Conservation (phyloP, 2,113 vertebrate genomes). For the Apodemus speciosus region DNA sequence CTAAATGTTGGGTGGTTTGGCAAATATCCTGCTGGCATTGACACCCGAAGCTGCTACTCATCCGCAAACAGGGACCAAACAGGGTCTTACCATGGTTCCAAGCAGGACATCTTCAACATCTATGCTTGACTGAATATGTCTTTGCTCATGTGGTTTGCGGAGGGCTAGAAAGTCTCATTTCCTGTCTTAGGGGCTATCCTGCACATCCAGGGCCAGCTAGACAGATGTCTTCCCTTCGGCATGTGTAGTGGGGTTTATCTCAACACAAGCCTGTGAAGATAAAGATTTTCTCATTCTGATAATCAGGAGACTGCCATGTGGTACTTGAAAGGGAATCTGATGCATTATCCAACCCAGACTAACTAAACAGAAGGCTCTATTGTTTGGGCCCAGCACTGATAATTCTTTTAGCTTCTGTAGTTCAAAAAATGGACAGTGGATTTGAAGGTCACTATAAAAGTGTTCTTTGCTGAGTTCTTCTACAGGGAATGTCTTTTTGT, state of each 20-base stretch:
- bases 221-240: rapidly evolving
- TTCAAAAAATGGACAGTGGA: not conserved
- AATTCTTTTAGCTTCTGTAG: not conserved
- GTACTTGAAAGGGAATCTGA: not conserved
- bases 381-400: not conserved
- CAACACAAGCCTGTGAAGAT: not conserved
- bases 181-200: rapidly evolving
- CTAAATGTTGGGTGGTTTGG: not conserved
- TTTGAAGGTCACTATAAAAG: not conserved
- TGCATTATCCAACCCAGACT: not conserved
- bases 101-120: rapidly evolving
- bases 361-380: not conserved
- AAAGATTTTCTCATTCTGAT: not conserved
- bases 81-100: rapidly evolving
- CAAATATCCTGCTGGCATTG: not conserved
- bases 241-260: too few species aligned
- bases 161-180: not conserved
- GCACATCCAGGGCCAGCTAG: rapidly evolving
- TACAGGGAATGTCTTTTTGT: rapidly evolving
- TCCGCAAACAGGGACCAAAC: too few species aligned
- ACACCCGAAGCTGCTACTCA: rapidly evolving
- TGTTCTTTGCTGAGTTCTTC: not conserved
- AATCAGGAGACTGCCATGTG: not conserved
- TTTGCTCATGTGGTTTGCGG: rapidly evolving
- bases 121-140: rapidly evolving